A percentile compares a stretch with the other conserved stretches of the same genome.
Conservation (phyloP, 1,140 invertebrate genomes). For the Sarcophaga bullata region DNA sequence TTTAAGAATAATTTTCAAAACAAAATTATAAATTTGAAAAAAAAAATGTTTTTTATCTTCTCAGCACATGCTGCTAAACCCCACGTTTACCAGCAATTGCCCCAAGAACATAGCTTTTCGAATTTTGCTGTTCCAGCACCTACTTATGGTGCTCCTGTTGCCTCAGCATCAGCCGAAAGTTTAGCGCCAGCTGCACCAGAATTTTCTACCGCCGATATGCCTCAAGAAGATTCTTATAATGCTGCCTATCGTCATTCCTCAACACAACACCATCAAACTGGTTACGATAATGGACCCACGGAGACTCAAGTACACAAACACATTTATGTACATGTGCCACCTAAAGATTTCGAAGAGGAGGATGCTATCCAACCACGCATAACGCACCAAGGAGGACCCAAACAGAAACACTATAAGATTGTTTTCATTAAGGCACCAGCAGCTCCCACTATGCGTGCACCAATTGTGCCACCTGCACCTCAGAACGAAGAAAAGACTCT, state of each 20-base stretch:
- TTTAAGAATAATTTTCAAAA: background rate
- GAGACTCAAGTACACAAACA: conserved; percentile 74
- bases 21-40: too few relatives aligned
- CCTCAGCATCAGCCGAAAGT: conserved; percentile 8
- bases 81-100: conserved; percentile 57
- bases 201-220: conserved; percentile 28
- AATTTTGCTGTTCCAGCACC: conserved; percentile 55
- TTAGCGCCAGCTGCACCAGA: background rate
- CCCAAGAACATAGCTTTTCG: conserved; percentile 57
- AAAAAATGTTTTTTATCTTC: background rate
- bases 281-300: conserved; percentile 55
- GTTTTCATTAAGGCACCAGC: conserved; percentile 88
- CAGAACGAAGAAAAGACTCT: conserved; percentile 85
- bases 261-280: conserved; percentile 52
- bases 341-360: conserved; percentile 77
- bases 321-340: conserved; percentile 83
- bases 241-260: conserved; percentile 58
- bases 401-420: conserved; percentile 87
- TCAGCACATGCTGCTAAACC: conserved; percentile 52
- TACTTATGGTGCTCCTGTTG: conserved; percentile 42
- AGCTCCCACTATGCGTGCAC: conserved; percentile 75
- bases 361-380: conserved; percentile 67
- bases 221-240: conserved; percentile 60
- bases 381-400: conserved; percentile 69
- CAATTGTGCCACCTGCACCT: conserved; percentile 71